Evolutionary conservation across 37 sponge, comb jelly and placozoan species (phyloP).

Genomic region (Bolinopsis microptera): DNA sequence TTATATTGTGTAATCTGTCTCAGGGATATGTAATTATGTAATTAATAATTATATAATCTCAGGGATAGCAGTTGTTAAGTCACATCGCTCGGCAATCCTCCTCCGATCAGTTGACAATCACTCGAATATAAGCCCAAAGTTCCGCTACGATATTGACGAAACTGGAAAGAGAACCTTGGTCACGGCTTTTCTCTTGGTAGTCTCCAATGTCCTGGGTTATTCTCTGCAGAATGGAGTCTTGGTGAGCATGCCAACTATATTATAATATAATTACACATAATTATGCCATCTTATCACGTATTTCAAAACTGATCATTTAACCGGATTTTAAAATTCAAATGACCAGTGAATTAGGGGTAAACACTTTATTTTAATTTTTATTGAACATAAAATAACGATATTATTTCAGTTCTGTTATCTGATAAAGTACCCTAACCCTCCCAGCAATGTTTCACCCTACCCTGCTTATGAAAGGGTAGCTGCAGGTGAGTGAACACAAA

Average conservation of each 20-base stretch:
- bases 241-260: background rate
- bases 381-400: no score
- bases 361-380: no score
- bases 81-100: background rate
- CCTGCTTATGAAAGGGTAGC: conserved; percentile 8
- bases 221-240: conserved; percentile 52
- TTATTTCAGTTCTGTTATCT: conserved; percentile 52
- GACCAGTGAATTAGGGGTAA: no score
- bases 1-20: no score
- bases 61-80: conserved; percentile 45
- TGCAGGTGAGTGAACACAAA: no score
- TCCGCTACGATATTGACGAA: background rate
- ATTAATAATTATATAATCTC: no score
- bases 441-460: background rate
- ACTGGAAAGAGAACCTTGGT: conserved; percentile 14
- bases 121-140: background rate
- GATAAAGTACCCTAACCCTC: conserved; percentile 25
- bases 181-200: conserved; percentile 36
- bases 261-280: no score
- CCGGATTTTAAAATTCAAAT: no score
- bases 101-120: background rate
- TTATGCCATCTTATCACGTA: no score
- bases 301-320: no score
- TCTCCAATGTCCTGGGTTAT: conserved; percentile 24
- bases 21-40: no score